Percentiles rank a stretch among this genome's conserved stretches.
These are phyloP conservation scores for Girardinichthys multiradiatus DNA, from an alignment of 2,113 vertebrate genomes.

Conservation along the genomic window DNA sequence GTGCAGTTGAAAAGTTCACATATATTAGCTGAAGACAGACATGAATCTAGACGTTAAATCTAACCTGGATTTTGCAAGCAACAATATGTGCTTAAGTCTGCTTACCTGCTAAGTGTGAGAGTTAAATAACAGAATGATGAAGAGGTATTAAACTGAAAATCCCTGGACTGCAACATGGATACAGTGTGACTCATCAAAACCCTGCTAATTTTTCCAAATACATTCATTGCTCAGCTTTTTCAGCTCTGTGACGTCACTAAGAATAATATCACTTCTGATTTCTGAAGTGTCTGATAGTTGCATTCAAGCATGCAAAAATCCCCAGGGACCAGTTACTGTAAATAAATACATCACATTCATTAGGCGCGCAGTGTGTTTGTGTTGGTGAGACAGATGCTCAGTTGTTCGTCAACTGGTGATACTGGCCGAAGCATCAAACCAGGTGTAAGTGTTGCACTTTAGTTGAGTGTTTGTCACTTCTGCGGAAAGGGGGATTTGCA, in stretches of 20 bases:
- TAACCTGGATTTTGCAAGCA: not conserved
- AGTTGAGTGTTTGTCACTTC: slow-evolving; percentile 61
- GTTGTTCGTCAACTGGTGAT: not conserved
- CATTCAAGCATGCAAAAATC: slow-evolving; percentile 5
- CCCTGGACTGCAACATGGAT: not conserved
- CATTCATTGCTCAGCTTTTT: not conserved
- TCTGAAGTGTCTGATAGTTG: not conserved
- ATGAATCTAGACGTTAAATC: not conserved
- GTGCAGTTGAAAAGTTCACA: not conserved
- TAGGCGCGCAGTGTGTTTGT: not conserved
- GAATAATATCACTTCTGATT: not conserved
- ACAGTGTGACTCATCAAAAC: not conserved
- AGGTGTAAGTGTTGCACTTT: slow-evolving; percentile 50
- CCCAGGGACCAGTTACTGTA: slow-evolving; percentile 9
- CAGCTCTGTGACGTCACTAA: slow-evolving; percentile 1
- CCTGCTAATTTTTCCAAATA: not conserved
- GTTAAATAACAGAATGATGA: too few relatives aligned
- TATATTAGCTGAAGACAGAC: not conserved
- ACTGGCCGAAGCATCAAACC: slow-evolving; percentile 45
- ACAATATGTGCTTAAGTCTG: not conserved
- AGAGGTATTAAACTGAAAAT: not conserved
- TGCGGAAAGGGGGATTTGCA: slow-evolving; percentile 70
- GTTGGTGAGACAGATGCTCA: not conserved
- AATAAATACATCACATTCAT: slow-evolving; percentile 8
- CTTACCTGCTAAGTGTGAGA: not conserved